Conservation (phyloP, 2,888 invertebrate species). For the Ametastegia equiseti region DNA sequence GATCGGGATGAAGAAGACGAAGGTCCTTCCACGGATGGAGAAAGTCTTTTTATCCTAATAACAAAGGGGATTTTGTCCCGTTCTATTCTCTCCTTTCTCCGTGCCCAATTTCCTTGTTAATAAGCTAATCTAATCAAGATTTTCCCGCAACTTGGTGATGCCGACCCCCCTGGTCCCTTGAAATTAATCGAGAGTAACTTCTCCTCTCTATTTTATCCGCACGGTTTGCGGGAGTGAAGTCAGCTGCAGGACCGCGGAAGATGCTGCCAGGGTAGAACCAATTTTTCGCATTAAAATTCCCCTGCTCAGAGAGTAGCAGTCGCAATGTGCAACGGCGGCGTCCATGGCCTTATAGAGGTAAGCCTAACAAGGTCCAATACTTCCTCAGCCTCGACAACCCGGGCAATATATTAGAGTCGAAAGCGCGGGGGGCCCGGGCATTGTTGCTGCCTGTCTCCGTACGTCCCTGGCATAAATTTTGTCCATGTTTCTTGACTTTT, state of each 20-base stretch:
- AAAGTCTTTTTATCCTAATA: background rate
- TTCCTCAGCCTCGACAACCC: conserved; percentile 68
- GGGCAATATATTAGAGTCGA: conserved; percentile 74
- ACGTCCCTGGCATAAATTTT: conserved; percentile 66
- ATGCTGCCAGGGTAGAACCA: conserved; percentile 61
- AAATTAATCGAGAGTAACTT: conserved; percentile 35
- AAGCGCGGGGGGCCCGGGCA: conserved; percentile 73
- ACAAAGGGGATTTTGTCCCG: background rate
- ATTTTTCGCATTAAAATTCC: conserved; percentile 75
- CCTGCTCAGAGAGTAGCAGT: conserved; percentile 63
- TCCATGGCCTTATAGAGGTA: conserved; percentile 72
- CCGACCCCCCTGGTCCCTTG: background rate
- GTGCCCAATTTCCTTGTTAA: conserved; percentile 23
- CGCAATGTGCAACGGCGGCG: conserved; percentile 49
- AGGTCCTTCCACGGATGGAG: background rate
- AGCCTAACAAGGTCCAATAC: conserved; percentile 74
- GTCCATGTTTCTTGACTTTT: conserved; percentile 56
- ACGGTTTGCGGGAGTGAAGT: conserved; percentile 20
- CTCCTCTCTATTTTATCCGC: background rate
- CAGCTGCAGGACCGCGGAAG: conserved; percentile 51
- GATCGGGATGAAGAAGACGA: conserved; percentile 9
- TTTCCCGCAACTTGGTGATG: conserved; percentile 7
- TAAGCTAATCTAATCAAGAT: conserved; percentile 33
- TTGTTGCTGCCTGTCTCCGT: conserved; percentile 65
- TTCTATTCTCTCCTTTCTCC: background rate